Evolutionary conservation across 2,888 invertebrate species (phyloP).

Genomic region (Caenorhabditis imperialis): DNA sequence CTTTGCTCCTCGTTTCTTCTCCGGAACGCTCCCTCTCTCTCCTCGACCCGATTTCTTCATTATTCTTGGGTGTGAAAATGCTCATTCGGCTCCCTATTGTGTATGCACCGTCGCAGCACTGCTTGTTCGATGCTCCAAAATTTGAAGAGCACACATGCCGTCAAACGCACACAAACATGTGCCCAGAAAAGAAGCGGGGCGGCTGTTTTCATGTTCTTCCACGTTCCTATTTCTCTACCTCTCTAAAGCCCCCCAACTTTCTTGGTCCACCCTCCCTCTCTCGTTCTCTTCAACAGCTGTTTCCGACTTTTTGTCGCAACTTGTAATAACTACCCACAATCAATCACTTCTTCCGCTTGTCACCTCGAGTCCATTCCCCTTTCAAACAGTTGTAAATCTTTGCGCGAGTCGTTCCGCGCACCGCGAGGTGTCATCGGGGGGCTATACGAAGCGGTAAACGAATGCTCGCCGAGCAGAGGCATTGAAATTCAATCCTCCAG

Average conservation of each 20-base stretch:
- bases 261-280: background rate
- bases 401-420: background rate
- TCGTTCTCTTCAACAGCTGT: conserved; percentile 4
- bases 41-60: background rate
- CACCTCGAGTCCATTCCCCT: no score
- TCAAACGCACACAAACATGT: background rate
- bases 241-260: no score
- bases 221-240: background rate
- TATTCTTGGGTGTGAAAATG: no score
- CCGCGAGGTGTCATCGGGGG: background rate
- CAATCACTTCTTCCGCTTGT: background rate
- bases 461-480: conserved; percentile 8
- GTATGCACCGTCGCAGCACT: conserved; percentile 4
- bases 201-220: background rate
- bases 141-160: conserved; percentile 35
- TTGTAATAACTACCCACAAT: conserved; percentile 41
- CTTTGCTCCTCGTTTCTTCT: background rate
- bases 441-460: conserved; percentile 18
- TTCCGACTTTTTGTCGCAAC: conserved; percentile 6
- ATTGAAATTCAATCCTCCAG: conserved; percentile 37
- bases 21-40: conserved; percentile 12
- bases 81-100: background rate
- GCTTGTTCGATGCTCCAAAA: conserved; percentile 38
- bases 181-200: background rate
- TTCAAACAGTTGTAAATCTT: conserved; percentile 4